A percentile compares a stretch with the other conserved stretches of the same genome.
Conservation (phyloP, 2,888 invertebrate species). For the Zeuzera pyrina region DNA sequence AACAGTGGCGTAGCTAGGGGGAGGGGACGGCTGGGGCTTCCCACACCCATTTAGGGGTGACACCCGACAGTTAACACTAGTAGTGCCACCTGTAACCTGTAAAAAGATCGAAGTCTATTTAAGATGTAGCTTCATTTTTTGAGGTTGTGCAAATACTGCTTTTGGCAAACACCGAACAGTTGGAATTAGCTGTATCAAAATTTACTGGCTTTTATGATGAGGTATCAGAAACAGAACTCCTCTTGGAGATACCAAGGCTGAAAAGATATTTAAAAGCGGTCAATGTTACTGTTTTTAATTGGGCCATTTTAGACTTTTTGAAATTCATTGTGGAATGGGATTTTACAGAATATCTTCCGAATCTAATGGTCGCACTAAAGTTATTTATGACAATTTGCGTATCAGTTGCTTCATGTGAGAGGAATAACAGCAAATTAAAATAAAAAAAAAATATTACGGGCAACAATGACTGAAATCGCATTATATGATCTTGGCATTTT, state of each 20-base stretch:
- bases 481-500: not conserved
- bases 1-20: too few species aligned
- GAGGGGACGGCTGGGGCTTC: too few species aligned
- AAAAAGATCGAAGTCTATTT: too few species aligned
- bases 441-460: not conserved
- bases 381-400: too few species aligned
- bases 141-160: constrained; percentile 11
- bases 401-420: too few species aligned
- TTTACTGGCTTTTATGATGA: constrained; percentile 7
- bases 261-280: constrained; percentile 10
- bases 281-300: constrained; percentile 6
- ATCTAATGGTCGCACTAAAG: too few species aligned
- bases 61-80: too few species aligned
- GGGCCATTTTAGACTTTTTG: constrained; percentile 3
- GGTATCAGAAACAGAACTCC: constrained; percentile 7
- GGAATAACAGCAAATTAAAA: too few species aligned
- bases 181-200: constrained; percentile 10
- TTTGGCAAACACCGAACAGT: constrained; percentile 9
- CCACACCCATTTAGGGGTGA: too few species aligned
- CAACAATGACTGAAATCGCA: not conserved
- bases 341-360: not conserved
- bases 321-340: not conserved
- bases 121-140: constrained; percentile 11
- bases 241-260: constrained; percentile 7
- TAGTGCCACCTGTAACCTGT: too few species aligned